Base-by-base conservation (phyloP, 2,797 vertebrate species). In the Champsocephalus esox region DNA sequence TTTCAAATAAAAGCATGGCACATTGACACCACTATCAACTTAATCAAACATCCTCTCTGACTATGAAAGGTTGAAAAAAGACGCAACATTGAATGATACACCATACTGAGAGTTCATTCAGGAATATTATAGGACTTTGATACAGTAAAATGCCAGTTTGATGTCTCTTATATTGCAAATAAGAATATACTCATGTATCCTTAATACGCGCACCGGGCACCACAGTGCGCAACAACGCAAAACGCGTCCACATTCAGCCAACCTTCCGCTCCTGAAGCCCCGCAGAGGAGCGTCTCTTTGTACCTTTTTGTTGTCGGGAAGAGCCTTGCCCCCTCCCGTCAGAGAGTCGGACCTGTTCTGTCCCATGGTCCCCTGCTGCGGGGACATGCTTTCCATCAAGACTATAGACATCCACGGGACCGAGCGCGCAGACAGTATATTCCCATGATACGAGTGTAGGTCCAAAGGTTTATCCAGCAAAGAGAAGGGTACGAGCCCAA, bases 301-400 rank as follows among this genome's bases (percentile, higher is more conserved):
- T 94, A 95, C 94, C 94, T 94, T 94, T 70, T 94, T 94, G 75
- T 71, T 91, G 48, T 94, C 92, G 69, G 83, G 75, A 9, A 79
- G 75, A 74, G 91, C 80, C 75, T 95, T 95, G 75, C 84, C 88
- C 50, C 95, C 96, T 45, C 94, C 95, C 4, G 95, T 94, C 90
- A 97, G 87, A 69, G 96, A 96, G 65, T 94, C 95, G 75, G 95
- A 95, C 88, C 96, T 93, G 77, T 90, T 93, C 91, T 95, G 96
- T 73, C 95, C 96, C 84, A 96, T 92, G 90, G 94, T 95, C 89
- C 96, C 95, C 93, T 97, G 96, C 92, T 97, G 96, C 56, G 97
- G 97, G 88, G 96, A 97, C 97, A 98, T 98, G 89, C 90, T 96
- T 93, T 96, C 96, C 97, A 97, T 97, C 84, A 96, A 96, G 93